phyloP scores from a whole-genome alignment of 2,888 invertebrate species.

The Cephus pygmeus region DNA sequence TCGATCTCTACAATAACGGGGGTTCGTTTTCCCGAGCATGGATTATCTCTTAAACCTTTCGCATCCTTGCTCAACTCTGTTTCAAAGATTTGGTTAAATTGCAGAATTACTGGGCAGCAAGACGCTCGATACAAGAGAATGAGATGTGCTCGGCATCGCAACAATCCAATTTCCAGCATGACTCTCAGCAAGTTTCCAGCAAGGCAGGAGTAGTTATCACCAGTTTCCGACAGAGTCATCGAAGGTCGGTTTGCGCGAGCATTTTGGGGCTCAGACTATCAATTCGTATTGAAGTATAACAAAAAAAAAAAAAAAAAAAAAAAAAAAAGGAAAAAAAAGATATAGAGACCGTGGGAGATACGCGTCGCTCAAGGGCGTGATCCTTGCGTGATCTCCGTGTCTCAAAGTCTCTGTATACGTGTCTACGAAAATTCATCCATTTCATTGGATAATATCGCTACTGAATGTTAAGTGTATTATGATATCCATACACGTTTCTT shows the following conservation, averaged over 20 bases:
- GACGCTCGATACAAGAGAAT: slow-evolving; percentile 67
- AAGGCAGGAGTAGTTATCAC: slow-evolving; percentile 93
- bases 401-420: slow-evolving; percentile 1
- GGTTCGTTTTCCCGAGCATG: slow-evolving; percentile 31
- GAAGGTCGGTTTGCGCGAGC: slow-evolving; percentile 72
- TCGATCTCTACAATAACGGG: slow-evolving; percentile 51
- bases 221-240: slow-evolving; percentile 86
- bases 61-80: background rate
- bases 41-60: background rate
- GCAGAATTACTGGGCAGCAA: slow-evolving; percentile 67
- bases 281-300: background rate
- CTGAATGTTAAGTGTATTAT: slow-evolving; percentile 38
- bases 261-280: background rate
- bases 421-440: background rate
- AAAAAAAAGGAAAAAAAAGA: background rate
- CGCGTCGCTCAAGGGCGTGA: background rate
- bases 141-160: slow-evolving; percentile 43
- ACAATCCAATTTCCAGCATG: slow-evolving; percentile 48
- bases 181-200: slow-evolving; percentile 49
- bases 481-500: slow-evolving; percentile 18
- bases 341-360: background rate
- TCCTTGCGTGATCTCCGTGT: background rate
- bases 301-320: too few relatives aligned
- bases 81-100: slow-evolving; percentile 22
- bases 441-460: slow-evolving; percentile 19